A percentile compares a stretch with the other conserved stretches of the same genome.
phyloP scores from a whole-genome alignment of 1,140 invertebrate species.

The Hylaeus anthracinus region DNA sequence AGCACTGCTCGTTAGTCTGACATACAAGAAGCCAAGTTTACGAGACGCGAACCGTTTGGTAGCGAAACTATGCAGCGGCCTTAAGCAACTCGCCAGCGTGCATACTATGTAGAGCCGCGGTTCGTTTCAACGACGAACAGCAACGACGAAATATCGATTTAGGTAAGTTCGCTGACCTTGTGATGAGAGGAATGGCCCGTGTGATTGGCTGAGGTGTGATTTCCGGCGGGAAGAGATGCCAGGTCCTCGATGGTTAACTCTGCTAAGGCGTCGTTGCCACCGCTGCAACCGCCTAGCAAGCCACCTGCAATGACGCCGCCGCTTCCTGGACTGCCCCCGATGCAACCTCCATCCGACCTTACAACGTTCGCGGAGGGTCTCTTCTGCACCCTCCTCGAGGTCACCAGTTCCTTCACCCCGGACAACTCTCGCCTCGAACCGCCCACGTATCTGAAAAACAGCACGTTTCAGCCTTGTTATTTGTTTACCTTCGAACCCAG shows the following conservation, averaged over 20 bases:
- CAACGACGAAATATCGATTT: slow-evolving; percentile 41
- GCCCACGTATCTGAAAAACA: slow-evolving; percentile 70
- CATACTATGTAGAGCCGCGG: no score
- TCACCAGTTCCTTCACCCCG: slow-evolving; percentile 76
- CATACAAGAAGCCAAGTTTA: no score
- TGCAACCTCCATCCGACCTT: slow-evolving; percentile 68
- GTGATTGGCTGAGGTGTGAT: slow-evolving; percentile 75
- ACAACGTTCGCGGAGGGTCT: slow-evolving; percentile 69
- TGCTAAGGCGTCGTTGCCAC: slow-evolving; percentile 78
- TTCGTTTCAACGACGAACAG: slow-evolving; percentile 6
- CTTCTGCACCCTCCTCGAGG: slow-evolving; percentile 73
- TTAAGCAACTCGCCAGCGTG: no score
- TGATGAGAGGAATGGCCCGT: slow-evolving; percentile 77
- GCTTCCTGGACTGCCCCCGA: slow-evolving; percentile 52
- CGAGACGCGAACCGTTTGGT: no score
- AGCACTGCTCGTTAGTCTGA: no score
- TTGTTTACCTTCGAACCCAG: neutral
- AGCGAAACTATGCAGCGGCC: no score
- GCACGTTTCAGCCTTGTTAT: slow-evolving; percentile 8
- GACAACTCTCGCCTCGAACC: slow-evolving; percentile 74
- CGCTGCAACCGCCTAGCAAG: slow-evolving; percentile 75
- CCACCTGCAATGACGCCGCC: slow-evolving; percentile 60
- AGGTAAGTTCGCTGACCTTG: slow-evolving; percentile 70
- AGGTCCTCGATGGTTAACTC: slow-evolving; percentile 78
- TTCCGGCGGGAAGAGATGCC: slow-evolving; percentile 78